Evolutionary conservation across 2,113 vertebrate species (phyloP), one percentile per base, ranked within the genome.

Genomic region (Sturnira hondurensis): DNA sequence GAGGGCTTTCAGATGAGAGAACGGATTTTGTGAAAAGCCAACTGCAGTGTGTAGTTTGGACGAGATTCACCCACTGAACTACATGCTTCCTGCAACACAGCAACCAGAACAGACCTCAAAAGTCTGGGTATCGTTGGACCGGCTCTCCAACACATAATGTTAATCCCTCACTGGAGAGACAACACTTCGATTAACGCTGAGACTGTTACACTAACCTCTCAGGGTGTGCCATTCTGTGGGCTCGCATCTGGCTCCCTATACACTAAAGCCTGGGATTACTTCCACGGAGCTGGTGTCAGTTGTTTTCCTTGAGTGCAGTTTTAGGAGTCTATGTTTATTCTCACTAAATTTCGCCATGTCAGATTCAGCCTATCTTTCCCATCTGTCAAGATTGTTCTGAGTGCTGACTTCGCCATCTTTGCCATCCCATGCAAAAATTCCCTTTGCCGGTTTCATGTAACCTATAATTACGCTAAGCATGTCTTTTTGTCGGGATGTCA

Each of bases 261-360:
- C 93, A 92, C 90, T 76, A 90, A 96, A 96, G 94, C 91, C 85
- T 90, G 81, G 56, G 91, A 96, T 96, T 97, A 94, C 95, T 96
- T 96, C 94, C 58, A 91, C 36, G 82, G 36, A 45, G 61, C 82
- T 97, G 93, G 86, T 97, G 97, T 96, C 97, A 96, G 93, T 78
- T 95, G 85, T 87, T 93, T 96, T 94, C 61, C 73, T 94, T 84
- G 41, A 96, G 73, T 77, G 54, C n/a, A 14, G 22, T 93, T 95
- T 93, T 50, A 68, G 74, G 68, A 89, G 54, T 91, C 88, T 92
- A 16, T 81, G 77, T 95, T 95, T 96, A 86, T 81, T 76, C 71
- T n/a, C 67, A 63, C 15, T 50, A 41, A 93, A 93, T 96, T 96
- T 93, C 52, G 91, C n/a, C 76, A 70, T 74, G 91, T 95, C 95